Conservation (phyloP, 2,888 invertebrate species). For the Drosophila kambysellisi region DNA sequence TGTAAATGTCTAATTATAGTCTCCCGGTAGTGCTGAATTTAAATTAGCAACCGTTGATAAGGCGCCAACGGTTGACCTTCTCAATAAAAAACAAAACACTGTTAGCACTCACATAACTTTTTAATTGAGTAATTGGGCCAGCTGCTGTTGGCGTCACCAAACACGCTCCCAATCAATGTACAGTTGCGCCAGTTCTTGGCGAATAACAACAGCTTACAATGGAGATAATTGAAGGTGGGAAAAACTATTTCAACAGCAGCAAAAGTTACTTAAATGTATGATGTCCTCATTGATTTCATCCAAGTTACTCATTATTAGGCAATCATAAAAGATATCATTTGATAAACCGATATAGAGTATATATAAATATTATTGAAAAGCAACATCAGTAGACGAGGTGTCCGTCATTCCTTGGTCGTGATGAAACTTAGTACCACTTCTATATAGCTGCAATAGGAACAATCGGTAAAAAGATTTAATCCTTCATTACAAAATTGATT, state of each 20-base stretch:
- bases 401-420: no score
- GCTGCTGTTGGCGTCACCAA: slow-evolving; percentile 1
- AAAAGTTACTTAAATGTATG: background rate
- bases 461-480: background rate
- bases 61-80: slow-evolving; percentile 45
- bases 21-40: slow-evolving; percentile 20
- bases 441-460: no score
- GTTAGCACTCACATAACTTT: slow-evolving; percentile 7
- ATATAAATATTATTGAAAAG: background rate
- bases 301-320: background rate
- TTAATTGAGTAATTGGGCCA: slow-evolving; percentile 40
- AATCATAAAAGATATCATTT: background rate
- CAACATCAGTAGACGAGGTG: background rate
- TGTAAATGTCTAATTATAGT: slow-evolving; percentile 47
- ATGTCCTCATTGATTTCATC: background rate
- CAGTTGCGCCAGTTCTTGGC: slow-evolving; percentile 20
- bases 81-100: slow-evolving; percentile 13
- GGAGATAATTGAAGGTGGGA: background rate
- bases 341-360: background rate
- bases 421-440: no score
- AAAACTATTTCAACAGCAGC: background rate
- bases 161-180: slow-evolving; percentile 29
- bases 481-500: background rate
- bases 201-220: background rate
- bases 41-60: slow-evolving; percentile 52